Percentiles rank a stretch among this genome's conserved stretches.
Evolutionary conservation across 2,113 vertebrate species (phyloP).

Genomic region (Otocyon megalotis): DNA sequence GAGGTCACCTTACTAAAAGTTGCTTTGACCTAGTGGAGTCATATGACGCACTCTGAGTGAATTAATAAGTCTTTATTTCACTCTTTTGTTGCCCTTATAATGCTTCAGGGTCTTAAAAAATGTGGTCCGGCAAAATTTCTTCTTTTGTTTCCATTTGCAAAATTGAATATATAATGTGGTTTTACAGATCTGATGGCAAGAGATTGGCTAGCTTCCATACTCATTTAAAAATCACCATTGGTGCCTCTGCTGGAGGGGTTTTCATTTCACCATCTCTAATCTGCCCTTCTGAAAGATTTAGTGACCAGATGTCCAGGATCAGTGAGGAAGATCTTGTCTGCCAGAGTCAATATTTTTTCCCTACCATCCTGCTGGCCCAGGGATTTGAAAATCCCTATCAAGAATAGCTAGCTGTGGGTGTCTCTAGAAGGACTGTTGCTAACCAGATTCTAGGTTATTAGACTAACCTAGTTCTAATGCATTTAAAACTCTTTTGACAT

Average conservation of each 20-base stretch:
- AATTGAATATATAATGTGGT: conserved; percentile 9
- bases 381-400: conserved; percentile 69
- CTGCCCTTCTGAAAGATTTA: conserved; percentile 80
- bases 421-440: background rate
- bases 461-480: conserved; percentile 1
- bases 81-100: background rate
- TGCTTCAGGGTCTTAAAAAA: background rate
- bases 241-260: conserved; percentile 62
- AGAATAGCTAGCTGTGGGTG: background rate
- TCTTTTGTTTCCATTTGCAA: conserved; percentile 53
- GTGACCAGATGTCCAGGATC: conserved; percentile 80
- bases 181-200: conserved; percentile 63
- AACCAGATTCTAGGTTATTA: conserved; percentile 1
- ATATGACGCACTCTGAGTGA: background rate
- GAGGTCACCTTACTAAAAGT: background rate
- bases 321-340: conserved; percentile 76
- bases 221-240: conserved; percentile 73
- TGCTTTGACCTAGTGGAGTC: conserved; percentile 12
- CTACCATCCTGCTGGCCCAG: conserved; percentile 58
- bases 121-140: background rate
- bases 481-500: background rate
- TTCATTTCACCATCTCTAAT: conserved; percentile 69
- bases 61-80: background rate
- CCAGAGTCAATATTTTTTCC: conserved; percentile 78
- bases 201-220: conserved; percentile 72